Base-by-base conservation (phyloP, 1,140 invertebrate genomes). In the Saccostrea glomerata region DNA sequence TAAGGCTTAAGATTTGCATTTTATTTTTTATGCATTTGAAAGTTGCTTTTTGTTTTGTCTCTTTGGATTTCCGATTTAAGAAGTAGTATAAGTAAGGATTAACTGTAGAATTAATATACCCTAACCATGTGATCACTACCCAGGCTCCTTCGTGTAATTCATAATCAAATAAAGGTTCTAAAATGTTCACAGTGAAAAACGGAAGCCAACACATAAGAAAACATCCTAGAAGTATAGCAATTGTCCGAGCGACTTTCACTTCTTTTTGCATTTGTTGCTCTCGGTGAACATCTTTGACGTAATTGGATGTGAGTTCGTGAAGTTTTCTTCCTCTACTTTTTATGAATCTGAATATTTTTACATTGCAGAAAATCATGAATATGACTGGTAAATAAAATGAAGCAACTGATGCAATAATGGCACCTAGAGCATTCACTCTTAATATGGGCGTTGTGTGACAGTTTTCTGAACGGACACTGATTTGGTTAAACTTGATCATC, bases 361-460 rank as follows among this genome's bases (percentile, higher is more conserved):
- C 96, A 93, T 99, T 99, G 6, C 99, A 98, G 89, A 98, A 97
- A 47, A 98, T 97, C 98, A 99, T 99, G 90, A 99, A 97, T 60
- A 98, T 95, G 86, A 99, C 95, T 0, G 98, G 98, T 91, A 99
- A 98, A 95, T 98, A 99, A 95, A 99, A 99, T 0, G 98, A 98
- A 15, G 98, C 96, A 0, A 98, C 97, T 0, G 98, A 99, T 94
- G 98, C 99, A n/a, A 88, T 83, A 17, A 90, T 58, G 11, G 90
- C 87, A 36, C 89, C 91, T n/a, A 90, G 73, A 13, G 84, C 87
- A 73, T 92, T 91, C 17, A 92, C 89, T 40, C 84, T 30, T 36
- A 90, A 86, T 0, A 84, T 56, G 40, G 87, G 88, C 20, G 20
- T 36, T 2, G 56, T 40, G 0, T 13, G 17, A 54, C 70, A 82